Percentiles rank a stretch among this genome's conserved stretches.
phyloP scores from a whole-genome alignment of 2,797 vertebrate genomes.

The Poecilia gillii region DNA sequence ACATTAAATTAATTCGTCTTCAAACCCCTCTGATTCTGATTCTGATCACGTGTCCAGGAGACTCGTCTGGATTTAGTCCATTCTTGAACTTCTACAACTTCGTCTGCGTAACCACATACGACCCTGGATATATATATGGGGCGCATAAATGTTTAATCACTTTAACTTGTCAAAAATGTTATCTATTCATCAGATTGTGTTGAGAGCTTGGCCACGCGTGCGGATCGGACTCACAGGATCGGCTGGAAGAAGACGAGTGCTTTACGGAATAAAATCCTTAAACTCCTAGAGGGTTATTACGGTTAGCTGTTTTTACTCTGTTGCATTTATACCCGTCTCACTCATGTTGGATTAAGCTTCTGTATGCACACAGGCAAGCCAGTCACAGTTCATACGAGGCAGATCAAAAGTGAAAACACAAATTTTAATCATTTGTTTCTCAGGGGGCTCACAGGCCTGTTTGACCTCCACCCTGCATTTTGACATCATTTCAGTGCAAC shows the following conservation, averaged over 20 bases:
- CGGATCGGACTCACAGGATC: too few species aligned
- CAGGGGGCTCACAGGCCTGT: slow-evolving; percentile 18
- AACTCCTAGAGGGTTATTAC: slow-evolving; percentile 13
- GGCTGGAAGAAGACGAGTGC: too few species aligned
- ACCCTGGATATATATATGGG: not conserved
- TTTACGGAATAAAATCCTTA: too few species aligned
- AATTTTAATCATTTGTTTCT: slow-evolving; percentile 42
- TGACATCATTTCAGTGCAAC: slow-evolving; percentile 46
- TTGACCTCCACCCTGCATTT: slow-evolving; percentile 33
- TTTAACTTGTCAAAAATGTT: slow-evolving; percentile 9
- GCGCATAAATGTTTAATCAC: slow-evolving; percentile 16
- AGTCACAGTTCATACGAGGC: slow-evolving; percentile 18
- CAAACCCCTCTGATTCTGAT: slow-evolving; percentile 17
- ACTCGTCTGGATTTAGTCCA: slow-evolving; percentile 8
- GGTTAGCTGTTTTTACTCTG: slow-evolving; percentile 15
- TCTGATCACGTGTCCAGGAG: slow-evolving; percentile 16
- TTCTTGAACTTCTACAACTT: not conserved
- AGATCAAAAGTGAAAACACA: slow-evolving; percentile 37
- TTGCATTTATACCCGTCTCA: slow-evolving; percentile 21
- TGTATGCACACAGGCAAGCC: not conserved
- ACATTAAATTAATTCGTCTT: slow-evolving; percentile 29
- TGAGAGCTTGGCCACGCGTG: too few species aligned
- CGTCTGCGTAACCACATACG: not conserved
- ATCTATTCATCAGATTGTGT: not conserved
- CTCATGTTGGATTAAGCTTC: not conserved